These are phyloP conservation scores for Sclerurus mexicanus DNA, from an alignment of 2,113 vertebrate genomes.

Conservation along the genomic window DNA sequence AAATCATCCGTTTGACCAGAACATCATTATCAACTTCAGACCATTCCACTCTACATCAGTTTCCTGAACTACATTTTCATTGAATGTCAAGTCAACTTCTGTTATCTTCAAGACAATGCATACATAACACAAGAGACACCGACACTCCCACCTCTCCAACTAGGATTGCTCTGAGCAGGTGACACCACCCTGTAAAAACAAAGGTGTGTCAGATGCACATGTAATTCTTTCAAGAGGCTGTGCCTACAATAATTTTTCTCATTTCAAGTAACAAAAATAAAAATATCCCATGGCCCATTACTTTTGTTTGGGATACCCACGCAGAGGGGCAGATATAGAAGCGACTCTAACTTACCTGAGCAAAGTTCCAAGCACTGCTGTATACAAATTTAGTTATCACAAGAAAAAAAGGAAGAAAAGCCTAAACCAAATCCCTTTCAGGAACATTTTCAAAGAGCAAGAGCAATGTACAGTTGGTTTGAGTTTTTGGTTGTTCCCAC, in stretches of 20 bases:
- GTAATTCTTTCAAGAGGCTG: neutral
- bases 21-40: neutral
- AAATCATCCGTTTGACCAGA: neutral
- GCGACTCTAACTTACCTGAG: neutral
- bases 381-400: neutral
- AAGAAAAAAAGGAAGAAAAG: neutral
- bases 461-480: neutral
- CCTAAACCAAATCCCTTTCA: neutral
- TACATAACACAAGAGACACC: neutral
- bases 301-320: neutral
- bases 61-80: neutral
- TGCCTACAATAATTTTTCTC: neutral
- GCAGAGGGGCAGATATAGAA: neutral
- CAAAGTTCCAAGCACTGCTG: neutral
- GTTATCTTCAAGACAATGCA: neutral
- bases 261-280: neutral
- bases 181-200: slow-evolving; percentile 14
- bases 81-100: neutral
- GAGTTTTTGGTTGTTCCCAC: neutral
- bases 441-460: neutral
- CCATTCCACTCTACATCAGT: neutral
- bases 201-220: neutral
- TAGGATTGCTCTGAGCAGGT: slow-evolving; percentile 1
- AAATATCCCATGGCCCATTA: neutral
- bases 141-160: neutral